phyloP scores from a whole-genome alignment of 2,888 invertebrate genomes.

The Euzetes globulus region DNA sequence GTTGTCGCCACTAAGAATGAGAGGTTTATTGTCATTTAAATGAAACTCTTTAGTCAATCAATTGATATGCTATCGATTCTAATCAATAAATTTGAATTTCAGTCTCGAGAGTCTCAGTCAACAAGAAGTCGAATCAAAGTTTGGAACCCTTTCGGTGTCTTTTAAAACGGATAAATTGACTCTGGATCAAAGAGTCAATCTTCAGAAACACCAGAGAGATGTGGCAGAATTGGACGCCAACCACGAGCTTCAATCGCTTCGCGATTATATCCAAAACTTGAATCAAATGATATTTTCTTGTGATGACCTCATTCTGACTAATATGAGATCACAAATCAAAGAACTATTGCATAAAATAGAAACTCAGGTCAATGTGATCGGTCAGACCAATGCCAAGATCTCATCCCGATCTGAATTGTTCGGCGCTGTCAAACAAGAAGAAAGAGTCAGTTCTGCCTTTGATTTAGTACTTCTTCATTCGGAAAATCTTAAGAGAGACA shows the following conservation, averaged over 20 bases:
- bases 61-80: no score
- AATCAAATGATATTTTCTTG: not conserved
- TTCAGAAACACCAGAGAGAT: slow-evolving; percentile 55
- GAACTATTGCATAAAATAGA: slow-evolving; percentile 53
- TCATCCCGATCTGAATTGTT: slow-evolving; percentile 51
- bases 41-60: not conserved
- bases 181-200: slow-evolving; percentile 53
- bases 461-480: slow-evolving; percentile 56
- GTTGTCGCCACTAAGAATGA: not conserved
- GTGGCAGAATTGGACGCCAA: slow-evolving; percentile 56
- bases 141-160: slow-evolving; percentile 54
- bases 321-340: slow-evolving; percentile 52
- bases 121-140: slow-evolving; percentile 47
- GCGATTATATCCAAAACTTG: slow-evolving; percentile 43
- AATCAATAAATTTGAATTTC: no score
- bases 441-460: slow-evolving; percentile 54
- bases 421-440: slow-evolving; percentile 51
- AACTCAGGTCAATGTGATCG: slow-evolving; percentile 51
- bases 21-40: not conserved
- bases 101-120: slow-evolving; percentile 42
- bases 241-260: slow-evolving; percentile 52
- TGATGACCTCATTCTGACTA: slow-evolving; percentile 43
- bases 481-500: slow-evolving; percentile 54
- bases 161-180: slow-evolving; percentile 57
- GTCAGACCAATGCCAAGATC: slow-evolving; percentile 49